These are phyloP conservation scores for Sesia apiformis DNA, from an alignment of 2,888 invertebrate species.

Conservation along the genomic window DNA sequence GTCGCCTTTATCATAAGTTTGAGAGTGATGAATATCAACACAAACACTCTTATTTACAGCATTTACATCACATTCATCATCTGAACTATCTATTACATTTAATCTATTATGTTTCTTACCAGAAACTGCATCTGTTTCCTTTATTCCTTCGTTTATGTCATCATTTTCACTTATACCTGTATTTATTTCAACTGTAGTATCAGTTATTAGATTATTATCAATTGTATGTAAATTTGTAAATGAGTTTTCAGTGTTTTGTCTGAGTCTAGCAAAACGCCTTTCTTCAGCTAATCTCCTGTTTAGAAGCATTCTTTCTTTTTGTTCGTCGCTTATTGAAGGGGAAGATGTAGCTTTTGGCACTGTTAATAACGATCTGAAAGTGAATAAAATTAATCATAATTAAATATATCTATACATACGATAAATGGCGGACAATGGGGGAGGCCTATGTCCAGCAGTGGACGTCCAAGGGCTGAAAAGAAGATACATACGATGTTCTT, in stretches of 20 bases:
- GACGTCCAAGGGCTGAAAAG: too few species aligned
- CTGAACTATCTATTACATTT: slow-evolving; percentile 26
- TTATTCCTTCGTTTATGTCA: not conserved
- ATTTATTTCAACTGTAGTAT: slow-evolving; percentile 1
- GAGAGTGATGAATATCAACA: slow-evolving; percentile 20
- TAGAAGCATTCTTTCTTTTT: slow-evolving; percentile 79
- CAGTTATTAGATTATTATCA: not conserved
- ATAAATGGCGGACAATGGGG: too few species aligned
- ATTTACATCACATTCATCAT: slow-evolving; percentile 23
- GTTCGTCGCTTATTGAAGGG: slow-evolving; percentile 73
- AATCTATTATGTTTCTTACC: slow-evolving; percentile 19
- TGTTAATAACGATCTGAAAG: slow-evolving; percentile 34
- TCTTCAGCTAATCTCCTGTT: slow-evolving; percentile 80
- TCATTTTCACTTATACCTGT: not conserved
- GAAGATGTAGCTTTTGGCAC: slow-evolving; percentile 60
- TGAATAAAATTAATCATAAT: not conserved
- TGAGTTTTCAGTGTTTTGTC: slow-evolving; percentile 19
- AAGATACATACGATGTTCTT: too few species aligned
- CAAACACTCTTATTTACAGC: slow-evolving; percentile 19
- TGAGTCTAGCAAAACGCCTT: slow-evolving; percentile 70
- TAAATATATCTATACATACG: not conserved
- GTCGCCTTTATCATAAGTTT: not conserved
- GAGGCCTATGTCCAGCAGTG: too few species aligned
- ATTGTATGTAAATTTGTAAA: not conserved
- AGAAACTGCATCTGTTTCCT: not conserved